Evolutionary conservation across 2,113 vertebrate species (phyloP).

Genomic region (Bostrychus sinensis): DNA sequence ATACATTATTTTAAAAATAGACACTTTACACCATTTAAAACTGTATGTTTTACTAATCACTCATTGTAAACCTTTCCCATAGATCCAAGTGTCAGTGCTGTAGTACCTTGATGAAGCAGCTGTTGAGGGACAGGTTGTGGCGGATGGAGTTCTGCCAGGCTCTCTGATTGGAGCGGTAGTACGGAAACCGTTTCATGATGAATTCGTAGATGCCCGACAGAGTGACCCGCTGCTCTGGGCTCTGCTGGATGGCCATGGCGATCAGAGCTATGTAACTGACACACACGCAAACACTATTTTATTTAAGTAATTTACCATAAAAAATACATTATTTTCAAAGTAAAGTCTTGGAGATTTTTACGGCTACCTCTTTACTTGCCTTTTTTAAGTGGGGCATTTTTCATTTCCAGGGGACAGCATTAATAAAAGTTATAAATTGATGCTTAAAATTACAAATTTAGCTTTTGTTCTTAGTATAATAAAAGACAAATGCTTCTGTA

Average conservation of each 20-base stretch:
- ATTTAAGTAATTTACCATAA: neutral
- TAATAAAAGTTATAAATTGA: neutral
- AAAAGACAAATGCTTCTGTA: too few species aligned
- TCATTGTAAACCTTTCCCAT: too few species aligned
- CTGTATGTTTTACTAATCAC: too few species aligned
- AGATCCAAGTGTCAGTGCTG: neutral
- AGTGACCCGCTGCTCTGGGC: constrained; percentile 91
- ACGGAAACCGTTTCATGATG: constrained; percentile 96
- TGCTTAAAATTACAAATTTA: neutral
- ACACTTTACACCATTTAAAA: too few species aligned
- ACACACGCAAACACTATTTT: constrained; percentile 41
- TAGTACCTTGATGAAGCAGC: constrained; percentile 96
- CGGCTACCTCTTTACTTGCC: neutral
- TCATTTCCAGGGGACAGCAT: neutral
- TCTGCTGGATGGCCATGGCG: constrained; percentile 99
- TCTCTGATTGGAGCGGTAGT: constrained; percentile 95
- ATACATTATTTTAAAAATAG: too few species aligned
- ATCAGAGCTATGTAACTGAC: constrained; percentile 96
- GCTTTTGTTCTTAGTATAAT: neutral
- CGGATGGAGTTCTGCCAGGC: constrained; percentile 99
- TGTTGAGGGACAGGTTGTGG: constrained; percentile 98
- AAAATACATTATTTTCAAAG: neutral
- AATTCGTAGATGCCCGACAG: constrained; percentile 98
- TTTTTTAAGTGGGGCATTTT: neutral
- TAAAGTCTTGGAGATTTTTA: neutral